Conservation (phyloP, 2,113 vertebrate genomes). For the Channa maculata region DNA sequence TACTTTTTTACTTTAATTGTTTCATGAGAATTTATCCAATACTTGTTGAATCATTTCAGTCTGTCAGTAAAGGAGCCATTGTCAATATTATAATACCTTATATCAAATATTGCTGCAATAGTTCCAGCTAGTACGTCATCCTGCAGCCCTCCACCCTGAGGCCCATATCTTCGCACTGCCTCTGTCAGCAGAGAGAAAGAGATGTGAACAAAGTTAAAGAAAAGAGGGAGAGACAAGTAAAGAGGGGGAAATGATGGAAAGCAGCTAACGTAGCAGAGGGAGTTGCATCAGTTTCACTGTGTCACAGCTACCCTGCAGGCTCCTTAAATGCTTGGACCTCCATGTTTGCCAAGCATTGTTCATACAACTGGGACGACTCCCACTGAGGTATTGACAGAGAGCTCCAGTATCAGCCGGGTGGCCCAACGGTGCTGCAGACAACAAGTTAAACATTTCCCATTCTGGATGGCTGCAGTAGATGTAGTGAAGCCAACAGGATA, state of each 20-base stretch:
- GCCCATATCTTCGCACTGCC: neutral
- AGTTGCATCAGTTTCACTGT: neutral
- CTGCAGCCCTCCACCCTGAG: neutral
- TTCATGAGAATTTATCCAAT: neutral
- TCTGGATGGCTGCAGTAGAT: neutral
- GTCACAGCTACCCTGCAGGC: slow-evolving; percentile 11
- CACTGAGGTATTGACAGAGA: slow-evolving; percentile 20
- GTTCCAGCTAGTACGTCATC: neutral
- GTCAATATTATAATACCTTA: neutral
- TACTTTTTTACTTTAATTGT: no score
- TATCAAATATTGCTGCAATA: slow-evolving; percentile 3
- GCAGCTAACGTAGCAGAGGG: neutral
- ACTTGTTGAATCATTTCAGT: neutral
- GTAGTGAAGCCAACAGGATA: slow-evolving; percentile 5
- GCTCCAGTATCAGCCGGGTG: slow-evolving; percentile 10
- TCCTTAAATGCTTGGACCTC: slow-evolving; percentile 3
- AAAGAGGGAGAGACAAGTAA: neutral
- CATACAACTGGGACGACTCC: neutral
- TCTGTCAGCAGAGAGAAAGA: neutral
- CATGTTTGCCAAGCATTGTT: slow-evolving; percentile 15
- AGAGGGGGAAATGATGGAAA: slow-evolving; percentile 2
- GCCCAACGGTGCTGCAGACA: neutral
- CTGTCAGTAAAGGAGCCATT: neutral
- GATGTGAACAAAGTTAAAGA: no score
- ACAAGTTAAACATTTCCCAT: neutral